phyloP scores from a whole-genome alignment of 2,797 vertebrate species.

The Uromys caudimaculatus region DNA sequence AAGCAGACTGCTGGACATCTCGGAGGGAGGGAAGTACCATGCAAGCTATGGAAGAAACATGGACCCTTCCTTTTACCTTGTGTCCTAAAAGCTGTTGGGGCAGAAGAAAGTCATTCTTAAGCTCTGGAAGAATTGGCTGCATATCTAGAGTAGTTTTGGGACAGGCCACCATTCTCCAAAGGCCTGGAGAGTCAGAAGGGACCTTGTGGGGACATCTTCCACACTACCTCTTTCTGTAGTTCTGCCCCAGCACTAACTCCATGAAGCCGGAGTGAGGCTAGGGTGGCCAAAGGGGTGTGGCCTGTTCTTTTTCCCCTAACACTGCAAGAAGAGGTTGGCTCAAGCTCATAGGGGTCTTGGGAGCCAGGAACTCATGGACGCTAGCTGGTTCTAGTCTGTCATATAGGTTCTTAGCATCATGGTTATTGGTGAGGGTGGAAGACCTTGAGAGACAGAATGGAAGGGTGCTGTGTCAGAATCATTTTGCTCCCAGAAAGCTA shows the following conservation, averaged over 20 bases:
- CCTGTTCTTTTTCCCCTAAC: not conserved
- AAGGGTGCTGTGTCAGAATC: not conserved
- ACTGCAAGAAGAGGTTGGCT: not conserved
- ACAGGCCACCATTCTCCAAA: not conserved
- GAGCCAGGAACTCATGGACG: not conserved
- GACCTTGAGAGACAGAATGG: not conserved
- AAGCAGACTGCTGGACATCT: not conserved
- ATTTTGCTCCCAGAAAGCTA: not conserved
- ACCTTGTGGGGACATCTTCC: not conserved
- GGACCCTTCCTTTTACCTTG: not conserved
- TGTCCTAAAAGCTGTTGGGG: conserved; percentile 49
- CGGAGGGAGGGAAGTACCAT: not conserved
- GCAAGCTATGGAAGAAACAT: not conserved
- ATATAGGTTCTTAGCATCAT: not conserved
- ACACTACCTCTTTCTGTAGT: not conserved
- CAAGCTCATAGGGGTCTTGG: not conserved
- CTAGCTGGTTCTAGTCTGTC: not conserved
- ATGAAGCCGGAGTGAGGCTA: no score
- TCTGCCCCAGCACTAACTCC: no score
- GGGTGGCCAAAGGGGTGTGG: not conserved
- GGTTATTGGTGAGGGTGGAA: not conserved
- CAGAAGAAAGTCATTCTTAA: conserved; percentile 11
- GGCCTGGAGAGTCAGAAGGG: not conserved
- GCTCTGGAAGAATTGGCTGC: not conserved
- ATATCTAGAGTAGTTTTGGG: not conserved